Evolutionary conservation across 2,888 invertebrate genomes (phyloP), one percentile per base, ranked within the genome.

Genomic region (Drosophila helvetica): DNA sequence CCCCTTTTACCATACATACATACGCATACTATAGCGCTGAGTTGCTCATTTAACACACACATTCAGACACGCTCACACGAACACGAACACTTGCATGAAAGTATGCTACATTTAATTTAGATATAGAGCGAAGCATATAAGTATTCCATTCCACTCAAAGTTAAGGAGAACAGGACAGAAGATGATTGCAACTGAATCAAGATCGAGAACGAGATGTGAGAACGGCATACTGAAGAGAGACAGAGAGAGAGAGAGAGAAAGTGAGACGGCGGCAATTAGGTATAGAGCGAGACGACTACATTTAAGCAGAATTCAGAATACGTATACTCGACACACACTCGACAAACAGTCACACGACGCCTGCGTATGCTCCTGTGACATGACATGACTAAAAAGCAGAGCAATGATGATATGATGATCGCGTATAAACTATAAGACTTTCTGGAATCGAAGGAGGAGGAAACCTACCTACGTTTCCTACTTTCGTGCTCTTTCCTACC

Each of bases 81-180:
- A 60, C 3, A 10, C 38, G 15, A 38, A 38, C 67, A 54, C 54
- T 43, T 66, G 65, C 65, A 66, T 66, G 22, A 58, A 86, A 38
- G 67, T 68, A 64, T 74, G 75, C 77, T 84, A 89, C 71, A 80
- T 80, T 70, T 85, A 89, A 78, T 87, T 88, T 89, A 86, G 87
- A 74, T 80, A 68, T 89, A 86, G 87, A 80, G 82, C 77, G 82
- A 76, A 70, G 71, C 66, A 79, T 72, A 74, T 72, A 74, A 76
- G 76, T 85, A 81, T 75, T 76, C 59, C 77, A 80, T 65, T 71
- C 62, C 38, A 38, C 15, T 38, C 38, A 73, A 73, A 65, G 72
- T 85, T 79, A 78, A 77, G 80, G 80, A 38, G n/a, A 10, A 30
- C 69, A 70, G 51, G 72, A 47, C 8, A 7, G 8, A 51, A 15